These are phyloP conservation scores for Phenganax stokvisi DNA, from an alignment of 92 coral and sea anemone species.

Conservation along the genomic window DNA sequence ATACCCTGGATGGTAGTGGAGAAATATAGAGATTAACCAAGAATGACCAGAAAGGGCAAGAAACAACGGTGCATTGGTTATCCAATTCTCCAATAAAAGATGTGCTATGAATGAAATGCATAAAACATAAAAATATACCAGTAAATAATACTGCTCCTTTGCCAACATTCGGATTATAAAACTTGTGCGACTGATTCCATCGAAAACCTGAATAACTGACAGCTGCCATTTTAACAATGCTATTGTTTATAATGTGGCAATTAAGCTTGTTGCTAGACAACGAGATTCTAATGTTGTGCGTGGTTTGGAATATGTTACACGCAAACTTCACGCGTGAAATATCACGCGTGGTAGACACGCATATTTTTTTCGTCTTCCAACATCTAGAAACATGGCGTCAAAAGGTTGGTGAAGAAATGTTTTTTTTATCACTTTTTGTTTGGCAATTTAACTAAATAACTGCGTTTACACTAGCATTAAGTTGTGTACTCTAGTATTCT, in stretches of 20 bases:
- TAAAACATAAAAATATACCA: slow-evolving; percentile 49
- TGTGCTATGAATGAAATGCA: not conserved
- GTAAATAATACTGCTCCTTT: slow-evolving; percentile 89
- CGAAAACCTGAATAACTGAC: slow-evolving; percentile 48
- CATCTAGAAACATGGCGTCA: slow-evolving; percentile 33
- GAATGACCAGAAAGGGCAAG: too few species aligned
- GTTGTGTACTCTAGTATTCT: not conserved
- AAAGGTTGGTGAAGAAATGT: slow-evolving; percentile 17
- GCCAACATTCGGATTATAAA: slow-evolving; percentile 81
- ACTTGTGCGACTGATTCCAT: slow-evolving; percentile 83
- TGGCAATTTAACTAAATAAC: not conserved
- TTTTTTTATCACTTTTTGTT: not conserved
- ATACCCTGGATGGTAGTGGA: not conserved
- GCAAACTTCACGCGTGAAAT: slow-evolving; percentile 3
- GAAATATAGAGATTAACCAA: too few species aligned
- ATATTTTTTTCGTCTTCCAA: not conserved
- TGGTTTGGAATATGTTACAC: not conserved
- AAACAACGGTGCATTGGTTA: too few species aligned
- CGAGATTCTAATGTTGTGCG: slow-evolving; percentile 23
- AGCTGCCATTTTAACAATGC: slow-evolving; percentile 26
- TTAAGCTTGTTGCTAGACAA: slow-evolving; percentile 80
- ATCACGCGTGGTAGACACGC: slow-evolving; percentile 31
- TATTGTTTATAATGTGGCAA: slow-evolving; percentile 15
- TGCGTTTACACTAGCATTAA: not conserved
- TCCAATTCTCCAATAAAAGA: too few species aligned